Percentiles rank a stretch among this genome's conserved stretches.
Evolutionary conservation across 30 jellyfish, hydroid and myxozoan species (phyloP).

Genomic region (Nemopilema nomurai): DNA sequence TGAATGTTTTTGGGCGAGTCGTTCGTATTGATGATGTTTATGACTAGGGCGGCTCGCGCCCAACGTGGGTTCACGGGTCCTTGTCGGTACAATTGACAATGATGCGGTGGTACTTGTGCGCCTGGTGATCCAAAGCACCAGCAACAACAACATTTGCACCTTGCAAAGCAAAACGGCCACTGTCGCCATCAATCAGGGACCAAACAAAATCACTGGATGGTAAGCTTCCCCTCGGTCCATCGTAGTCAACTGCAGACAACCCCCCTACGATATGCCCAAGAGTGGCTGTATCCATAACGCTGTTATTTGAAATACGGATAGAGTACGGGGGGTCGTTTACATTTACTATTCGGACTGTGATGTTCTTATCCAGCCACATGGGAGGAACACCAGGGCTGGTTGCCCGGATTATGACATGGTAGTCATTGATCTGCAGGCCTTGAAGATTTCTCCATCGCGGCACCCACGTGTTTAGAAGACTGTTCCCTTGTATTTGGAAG

Average conservation of each 20-base stretch:
- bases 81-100: constrained; percentile 80
- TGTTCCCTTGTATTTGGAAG: constrained; percentile 50
- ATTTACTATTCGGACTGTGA: constrained; percentile 56
- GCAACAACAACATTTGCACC: constrained; percentile 69
- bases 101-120: constrained; percentile 52
- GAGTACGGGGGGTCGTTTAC: constrained; percentile 88
- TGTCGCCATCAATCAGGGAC: constrained; percentile 62
- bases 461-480: constrained; percentile 62
- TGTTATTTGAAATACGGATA: constrained; percentile 59
- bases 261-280: constrained; percentile 69
- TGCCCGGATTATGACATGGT: constrained; percentile 69
- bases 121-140: constrained; percentile 27
- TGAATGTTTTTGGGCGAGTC: constrained; percentile 62
- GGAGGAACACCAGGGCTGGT: constrained; percentile 78
- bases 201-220: constrained; percentile 75
- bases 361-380: constrained; percentile 62
- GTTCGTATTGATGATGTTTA: constrained; percentile 43
- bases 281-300: constrained; percentile 65
- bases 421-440: constrained; percentile 25
- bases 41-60: constrained; percentile 27
- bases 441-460: constrained; percentile 61
- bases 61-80: constrained; percentile 58
- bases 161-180: constrained; percentile 49
- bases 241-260: constrained; percentile 83
- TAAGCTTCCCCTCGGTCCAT: constrained; percentile 63